Evolutionary conservation across 1,140 invertebrate genomes (phyloP), one percentile per base, ranked within the genome.

Genomic region (Oryctes rhinoceros): DNA sequence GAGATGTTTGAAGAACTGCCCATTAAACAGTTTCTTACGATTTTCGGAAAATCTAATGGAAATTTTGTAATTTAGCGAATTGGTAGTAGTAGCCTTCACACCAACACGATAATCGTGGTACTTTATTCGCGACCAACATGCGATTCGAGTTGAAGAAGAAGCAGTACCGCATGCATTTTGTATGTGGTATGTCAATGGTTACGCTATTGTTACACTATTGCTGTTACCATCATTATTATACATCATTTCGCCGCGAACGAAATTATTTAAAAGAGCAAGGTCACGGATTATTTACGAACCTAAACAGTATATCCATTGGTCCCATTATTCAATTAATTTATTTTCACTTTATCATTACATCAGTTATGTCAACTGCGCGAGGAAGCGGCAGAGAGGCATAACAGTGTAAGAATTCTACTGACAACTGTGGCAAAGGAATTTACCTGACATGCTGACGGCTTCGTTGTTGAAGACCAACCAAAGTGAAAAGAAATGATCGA

Each of bases 381-480:
- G 24, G 65, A 35, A 24, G 65, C 65, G 65, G 24, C 65, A 30
- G 35, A 71, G 15, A 71, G 5, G 15, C 13, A 35, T 15, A 44
- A 44, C 39, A 44, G 39, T 37, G 35, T 24, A 24, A 71, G 35
- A 24, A 71, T 37, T 10, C 24, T 24, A 71, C 24, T 35, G 65
- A 24, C 39, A 13, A 13, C 11, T 35, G 20, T 71, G 65, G 24
- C 24, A 15, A 24, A 71, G 65, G 24, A 71, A 71, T 71, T 83
- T 85, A 90, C 90, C 89, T 86, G 90, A 90, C 82, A 88, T 89
- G 81, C 86, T 83, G 78, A 90, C 87, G 79, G 89, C 89, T 79
- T 90, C 89, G 83, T 89, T 88, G 83, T 89, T 89, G 83, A 90
- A 90, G 76, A 90, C 89, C 80, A 89, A 84, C 90, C 90, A 90